Conservation (phyloP, 2,797 vertebrate genomes). For the Channa striata region DNA sequence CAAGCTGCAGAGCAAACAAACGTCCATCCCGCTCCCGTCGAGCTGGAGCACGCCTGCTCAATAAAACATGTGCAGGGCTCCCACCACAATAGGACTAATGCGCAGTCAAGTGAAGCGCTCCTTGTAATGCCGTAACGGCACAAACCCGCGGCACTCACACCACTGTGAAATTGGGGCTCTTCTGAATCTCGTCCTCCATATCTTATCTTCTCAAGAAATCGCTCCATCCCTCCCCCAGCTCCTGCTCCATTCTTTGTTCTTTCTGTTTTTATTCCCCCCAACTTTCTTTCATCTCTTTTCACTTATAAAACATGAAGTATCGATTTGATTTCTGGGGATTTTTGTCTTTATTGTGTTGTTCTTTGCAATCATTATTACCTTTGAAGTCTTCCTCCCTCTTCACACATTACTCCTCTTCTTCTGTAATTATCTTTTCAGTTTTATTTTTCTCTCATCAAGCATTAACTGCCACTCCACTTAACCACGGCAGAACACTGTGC, state of each 20-base stretch:
- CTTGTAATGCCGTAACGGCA: slow-evolving; percentile 33
- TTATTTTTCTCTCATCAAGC: slow-evolving; percentile 39
- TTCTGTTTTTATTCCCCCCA: slow-evolving; percentile 21
- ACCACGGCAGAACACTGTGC: background rate
- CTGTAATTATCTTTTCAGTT: too few relatives aligned
- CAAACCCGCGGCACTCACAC: slow-evolving; percentile 45
- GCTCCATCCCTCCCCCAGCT: slow-evolving; percentile 39
- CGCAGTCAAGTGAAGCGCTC: slow-evolving; percentile 60
- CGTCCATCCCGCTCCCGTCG: slow-evolving; percentile 19
- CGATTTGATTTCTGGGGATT: slow-evolving; percentile 36
- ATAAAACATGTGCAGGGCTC: slow-evolving; percentile 66
- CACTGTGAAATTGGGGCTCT: slow-evolving; percentile 69
- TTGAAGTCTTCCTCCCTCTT: slow-evolving; percentile 37
- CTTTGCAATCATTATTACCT: slow-evolving; percentile 28
- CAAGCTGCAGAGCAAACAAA: slow-evolving; percentile 51
- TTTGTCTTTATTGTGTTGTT: slow-evolving; percentile 18
- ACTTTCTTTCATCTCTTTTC: slow-evolving; percentile 50
- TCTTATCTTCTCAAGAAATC: slow-evolving; percentile 60
- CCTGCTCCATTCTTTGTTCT: slow-evolving; percentile 59
- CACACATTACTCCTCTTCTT: background rate
- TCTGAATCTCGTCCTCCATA: slow-evolving; percentile 41
- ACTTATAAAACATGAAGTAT: slow-evolving; percentile 11
- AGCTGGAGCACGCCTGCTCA: slow-evolving; percentile 45
- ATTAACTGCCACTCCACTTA: slow-evolving; percentile 37
- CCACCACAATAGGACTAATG: slow-evolving; percentile 55